These are phyloP conservation scores for Heptranchias perlo DNA, from an alignment of 2,113 vertebrate genomes.

Conservation along the genomic window DNA sequence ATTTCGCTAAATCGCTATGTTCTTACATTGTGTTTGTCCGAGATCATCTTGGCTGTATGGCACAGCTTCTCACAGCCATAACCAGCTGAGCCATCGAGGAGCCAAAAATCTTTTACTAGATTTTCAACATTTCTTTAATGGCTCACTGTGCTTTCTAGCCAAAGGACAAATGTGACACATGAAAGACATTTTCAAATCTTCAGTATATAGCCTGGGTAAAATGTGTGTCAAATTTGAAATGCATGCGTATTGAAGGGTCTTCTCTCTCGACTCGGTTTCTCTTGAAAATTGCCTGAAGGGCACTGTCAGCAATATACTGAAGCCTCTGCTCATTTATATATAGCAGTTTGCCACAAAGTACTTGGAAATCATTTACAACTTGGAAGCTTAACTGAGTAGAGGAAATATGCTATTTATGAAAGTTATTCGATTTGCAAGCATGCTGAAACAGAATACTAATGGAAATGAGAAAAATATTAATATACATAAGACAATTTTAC, in stretches of 20 bases:
- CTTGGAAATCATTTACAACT: slow-evolving; percentile 26
- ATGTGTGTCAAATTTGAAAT: slow-evolving; percentile 28
- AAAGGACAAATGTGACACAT: background rate
- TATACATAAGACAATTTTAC: background rate
- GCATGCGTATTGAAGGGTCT: slow-evolving; percentile 16
- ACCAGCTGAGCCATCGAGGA: background rate
- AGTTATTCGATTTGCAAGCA: background rate
- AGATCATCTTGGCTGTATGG: background rate
- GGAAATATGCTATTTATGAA: background rate
- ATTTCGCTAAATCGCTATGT: background rate
- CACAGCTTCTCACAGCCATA: background rate
- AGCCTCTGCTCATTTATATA: slow-evolving; percentile 15
- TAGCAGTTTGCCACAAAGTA: background rate
- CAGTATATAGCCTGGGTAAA: background rate
- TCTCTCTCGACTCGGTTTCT: background rate
- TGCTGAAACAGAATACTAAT: background rate
- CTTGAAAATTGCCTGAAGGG: background rate
- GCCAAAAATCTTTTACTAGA: background rate
- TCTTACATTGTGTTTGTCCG: background rate
- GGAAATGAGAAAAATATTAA: background rate
- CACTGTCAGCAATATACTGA: background rate
- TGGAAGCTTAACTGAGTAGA: slow-evolving; percentile 6
- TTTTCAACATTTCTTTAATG: background rate
- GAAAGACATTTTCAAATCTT: slow-evolving; percentile 5
- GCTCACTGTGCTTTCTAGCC: background rate